These are phyloP conservation scores for Tachuris rubrigastra DNA, from an alignment of 2,113 vertebrate species.

Conservation along the genomic window DNA sequence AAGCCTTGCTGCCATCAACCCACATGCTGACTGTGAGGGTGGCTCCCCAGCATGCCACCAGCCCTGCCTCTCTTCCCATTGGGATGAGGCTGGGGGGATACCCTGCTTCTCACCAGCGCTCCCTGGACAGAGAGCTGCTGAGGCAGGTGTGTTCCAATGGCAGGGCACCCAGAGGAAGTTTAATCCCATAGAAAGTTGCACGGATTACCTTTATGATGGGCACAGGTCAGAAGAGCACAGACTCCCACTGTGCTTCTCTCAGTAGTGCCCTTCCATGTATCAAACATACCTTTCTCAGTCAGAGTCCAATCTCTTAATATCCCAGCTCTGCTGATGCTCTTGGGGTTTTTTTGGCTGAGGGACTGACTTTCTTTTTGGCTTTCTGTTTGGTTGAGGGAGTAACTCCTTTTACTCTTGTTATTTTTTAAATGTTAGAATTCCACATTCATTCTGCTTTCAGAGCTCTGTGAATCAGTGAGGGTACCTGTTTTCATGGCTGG, in stretches of 20 bases:
- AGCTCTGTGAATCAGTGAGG: neutral
- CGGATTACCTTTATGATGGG: neutral
- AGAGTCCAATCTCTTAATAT: neutral
- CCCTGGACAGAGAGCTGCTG: neutral
- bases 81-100: neutral
- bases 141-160: neutral
- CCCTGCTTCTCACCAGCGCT: neutral
- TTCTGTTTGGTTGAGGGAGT: neutral
- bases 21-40: accelerated
- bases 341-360: neutral
- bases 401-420: neutral
- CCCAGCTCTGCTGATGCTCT: neutral
- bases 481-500: neutral
- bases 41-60: neutral
- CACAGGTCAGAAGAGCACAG: neutral
- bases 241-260: neutral
- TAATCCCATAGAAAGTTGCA: neutral
- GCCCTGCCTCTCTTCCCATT: neutral
- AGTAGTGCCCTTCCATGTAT: no score
- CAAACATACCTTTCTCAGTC: neutral
- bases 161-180: neutral
- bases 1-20: neutral
- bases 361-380: neutral
- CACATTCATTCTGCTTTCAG: neutral
- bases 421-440: neutral